Conservation (phyloP, 1,140 invertebrate species). For the Hydropsyche tenuis region DNA sequence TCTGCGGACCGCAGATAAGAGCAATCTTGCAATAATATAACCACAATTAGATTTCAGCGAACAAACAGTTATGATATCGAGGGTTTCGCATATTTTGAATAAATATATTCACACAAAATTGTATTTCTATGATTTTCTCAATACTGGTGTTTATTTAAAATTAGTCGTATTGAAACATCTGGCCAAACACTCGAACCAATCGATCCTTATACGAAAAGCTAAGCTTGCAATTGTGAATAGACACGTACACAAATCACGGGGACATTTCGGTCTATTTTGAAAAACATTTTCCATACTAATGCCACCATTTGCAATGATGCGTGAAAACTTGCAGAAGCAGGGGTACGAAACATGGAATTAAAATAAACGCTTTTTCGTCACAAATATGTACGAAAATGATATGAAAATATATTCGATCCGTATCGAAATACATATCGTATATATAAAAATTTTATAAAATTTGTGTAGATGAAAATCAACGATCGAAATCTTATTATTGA, state of each 20-base stretch:
- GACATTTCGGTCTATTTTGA: conserved; percentile 33
- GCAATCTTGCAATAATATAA: not conserved
- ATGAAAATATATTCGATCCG: too few relatives aligned
- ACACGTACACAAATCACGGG: conserved; percentile 16
- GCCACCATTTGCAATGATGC: conserved; percentile 27
- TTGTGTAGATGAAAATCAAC: too few relatives aligned
- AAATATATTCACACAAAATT: not conserved
- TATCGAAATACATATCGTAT: too few relatives aligned
- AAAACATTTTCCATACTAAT: conserved; percentile 27
- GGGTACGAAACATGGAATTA: too few relatives aligned
- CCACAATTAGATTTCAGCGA: not conserved
- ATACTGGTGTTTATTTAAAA: not conserved
- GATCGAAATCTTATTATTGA: too few relatives aligned
- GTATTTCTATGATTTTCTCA: not conserved
- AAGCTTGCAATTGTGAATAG: conserved; percentile 28
- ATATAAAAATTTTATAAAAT: too few relatives aligned
- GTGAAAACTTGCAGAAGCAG: conserved; percentile 16
- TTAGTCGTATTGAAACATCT: not conserved
- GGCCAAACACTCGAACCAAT: not conserved
- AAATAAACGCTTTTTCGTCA: too few relatives aligned
- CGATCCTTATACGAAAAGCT: conserved; percentile 1
- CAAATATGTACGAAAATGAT: too few relatives aligned
- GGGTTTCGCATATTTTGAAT: too few relatives aligned
- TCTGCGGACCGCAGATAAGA: not conserved
- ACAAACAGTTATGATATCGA: too few relatives aligned